Percentiles rank a stretch among this genome's conserved stretches.
Conservation (phyloP, 2,888 invertebrate species). For the Subacronicta megacephala region DNA sequence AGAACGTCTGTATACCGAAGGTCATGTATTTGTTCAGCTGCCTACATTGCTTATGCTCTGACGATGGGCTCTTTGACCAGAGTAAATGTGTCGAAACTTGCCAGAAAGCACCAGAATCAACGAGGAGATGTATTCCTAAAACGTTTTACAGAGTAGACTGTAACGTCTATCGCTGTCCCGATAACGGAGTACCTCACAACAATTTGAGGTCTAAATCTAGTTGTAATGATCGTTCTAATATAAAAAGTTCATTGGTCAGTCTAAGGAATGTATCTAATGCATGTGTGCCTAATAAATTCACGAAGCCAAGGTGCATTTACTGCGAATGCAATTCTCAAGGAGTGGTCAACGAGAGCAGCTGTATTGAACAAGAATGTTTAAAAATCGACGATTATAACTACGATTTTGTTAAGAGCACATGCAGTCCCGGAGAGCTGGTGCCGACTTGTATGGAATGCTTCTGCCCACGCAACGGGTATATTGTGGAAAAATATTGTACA, state of each 20-base stretch:
- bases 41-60: slow-evolving; percentile 78
- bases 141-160: slow-evolving; percentile 75
- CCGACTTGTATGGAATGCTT: slow-evolving; percentile 79
- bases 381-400: slow-evolving; percentile 61
- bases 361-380: slow-evolving; percentile 75
- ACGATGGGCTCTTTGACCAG: slow-evolving; percentile 70
- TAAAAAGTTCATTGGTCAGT: slow-evolving; percentile 44
- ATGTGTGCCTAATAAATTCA: slow-evolving; percentile 73
- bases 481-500: slow-evolving; percentile 71
- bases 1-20: slow-evolving; percentile 76
- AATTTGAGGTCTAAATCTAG: slow-evolving; percentile 65
- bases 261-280: slow-evolving; percentile 55
- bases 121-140: slow-evolving; percentile 70
- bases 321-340: slow-evolving; percentile 75
- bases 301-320: slow-evolving; percentile 74
- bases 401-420: slow-evolving; percentile 58
- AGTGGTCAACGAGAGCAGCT: slow-evolving; percentile 69
- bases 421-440: slow-evolving; percentile 76
- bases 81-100: slow-evolving; percentile 79
- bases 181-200: slow-evolving; percentile 65
- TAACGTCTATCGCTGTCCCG: slow-evolving; percentile 77
- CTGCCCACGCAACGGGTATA: slow-evolving; percentile 69
- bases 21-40: slow-evolving; percentile 81
- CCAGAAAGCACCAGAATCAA: slow-evolving; percentile 44
- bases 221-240: slow-evolving; percentile 57